Evolutionary conservation across 2,888 invertebrate species (phyloP), one percentile per base, ranked within the genome.

Genomic region (Aproaerema taeniolella): DNA sequence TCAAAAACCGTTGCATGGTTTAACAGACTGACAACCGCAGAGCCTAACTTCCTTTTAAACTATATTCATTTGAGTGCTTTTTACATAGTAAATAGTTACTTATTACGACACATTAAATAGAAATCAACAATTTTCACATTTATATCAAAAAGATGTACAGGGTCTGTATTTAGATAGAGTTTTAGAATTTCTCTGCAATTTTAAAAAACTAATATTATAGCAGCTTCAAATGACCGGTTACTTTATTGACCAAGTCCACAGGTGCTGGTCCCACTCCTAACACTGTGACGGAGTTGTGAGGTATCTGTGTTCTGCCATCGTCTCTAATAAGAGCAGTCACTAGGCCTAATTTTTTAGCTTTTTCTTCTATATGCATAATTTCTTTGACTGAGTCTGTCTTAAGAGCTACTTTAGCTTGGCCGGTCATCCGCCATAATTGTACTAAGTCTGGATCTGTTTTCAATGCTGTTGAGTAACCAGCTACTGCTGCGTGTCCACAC

Each of bases 271-370:
- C 98, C 38, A 98, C 89, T 1, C 95, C 97, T 41, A 97, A 85
- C 1, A 98, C 97, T 42, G 98, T 98, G 59, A 91, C 90, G 5
- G 95, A 93, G 49, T 97, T 97, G 1, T 94, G 90, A 31, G 92
- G 92, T 47, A 98, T 93, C 81, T 98, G 97, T 7, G 98, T 98
- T 52, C 95, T 91, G 1, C 98, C 98, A 4, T 97, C 98, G 81
- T 98, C 98, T 48, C 91, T 87, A 44, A 98, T 92, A 16, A 95
- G 67, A 46, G 92, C 92, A 8, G 92, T 90, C 25, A 93, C 82
- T 0, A 98, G 79, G 24, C 94, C 93, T 42, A 88, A 66, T 15
- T 89, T 79, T 53, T 89, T 91, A 0, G 97, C 97, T 45, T 90
- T 85, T 38, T 88, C 88, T 29, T 90, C 88, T 37, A 97, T 81